Base-by-base conservation (phyloP, 2,113 vertebrate species). In the Ascaphus truei region DNA sequence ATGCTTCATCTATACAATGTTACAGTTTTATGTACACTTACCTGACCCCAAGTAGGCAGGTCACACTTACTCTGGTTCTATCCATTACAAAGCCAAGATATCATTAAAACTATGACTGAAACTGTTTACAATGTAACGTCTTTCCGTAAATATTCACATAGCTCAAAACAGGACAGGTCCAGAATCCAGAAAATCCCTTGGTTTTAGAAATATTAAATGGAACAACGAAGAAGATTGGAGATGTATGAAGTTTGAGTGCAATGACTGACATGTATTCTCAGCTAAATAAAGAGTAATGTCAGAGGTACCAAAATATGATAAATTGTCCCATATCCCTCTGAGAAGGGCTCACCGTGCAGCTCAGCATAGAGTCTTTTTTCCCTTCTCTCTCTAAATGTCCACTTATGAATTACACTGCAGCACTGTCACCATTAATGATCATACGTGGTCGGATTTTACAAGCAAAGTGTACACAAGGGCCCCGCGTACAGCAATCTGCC, bases 351-450 rank as follows among this genome's bases (percentile, higher is more conserved):
- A 57, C 25, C 20, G 12, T 31, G 4, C 55, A 20, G 55, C 4
- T 57, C 26, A 31, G 22, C 57, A 6, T 20, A 22, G 23, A 25
- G 37, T n/a, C 12, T 26, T 27, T 60, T 31, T 30, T 41, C 30
- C 20, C 27, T 45, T 22, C 59, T 47, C 25, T 62, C 27, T 41
- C 59, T 47, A 62, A 47, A 16, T 47, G 59, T 26, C 39, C 39
- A 45, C 27, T 62, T 62, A 47, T 62, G 59, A 62, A 31, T 11
- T 39, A 16, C 45, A 16, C 59, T 47, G 59, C 26, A 31, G 25
- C 25, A 47, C 59, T 47, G 59, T 62, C 59, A 62, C 59, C 59
- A 30, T n/a, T 62, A 62, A 62, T 62, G 59, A 62, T 62, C 41
- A 62, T 60, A 60, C 39, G 57, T 60, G 57, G 34, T 37, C 12